Evolutionary conservation across 2,797 vertebrate species (phyloP), one percentile per base, ranked within the genome.

Genomic region (Galaxias olidus): DNA sequence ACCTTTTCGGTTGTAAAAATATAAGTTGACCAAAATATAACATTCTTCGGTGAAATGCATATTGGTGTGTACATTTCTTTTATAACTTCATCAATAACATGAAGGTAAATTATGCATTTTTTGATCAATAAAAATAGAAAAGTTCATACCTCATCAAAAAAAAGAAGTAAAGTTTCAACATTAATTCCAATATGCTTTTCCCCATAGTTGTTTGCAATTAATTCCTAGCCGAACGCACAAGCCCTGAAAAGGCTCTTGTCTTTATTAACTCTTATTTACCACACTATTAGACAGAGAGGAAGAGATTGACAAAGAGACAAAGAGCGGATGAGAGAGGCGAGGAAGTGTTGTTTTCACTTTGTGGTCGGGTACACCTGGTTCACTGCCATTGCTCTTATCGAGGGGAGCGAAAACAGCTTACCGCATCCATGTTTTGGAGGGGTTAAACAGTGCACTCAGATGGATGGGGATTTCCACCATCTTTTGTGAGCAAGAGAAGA

Each of bases 321-420:
- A 74, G 71, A 70, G 73, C 69, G 59, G 61, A 67, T 78, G 77
- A 77, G 63, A 76, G 74, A 82, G 55, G 79, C 81, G 73, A 88
- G 86, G 87, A 92, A 86, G 81, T 91, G 85, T 89, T 91, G 88
- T 90, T 89, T 85, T 71, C 65, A 76, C 83, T 85, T 75, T 93
- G 92, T 91, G 92, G 91, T 93, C 92, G 84, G 83, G 79, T 87
- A 92, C 90, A 93, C 91, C 90, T 93, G 92, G 92, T 89, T 78
- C 74, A 79, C 83, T 87, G 83, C 74, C 82, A 89, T 86, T 85
- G 82, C 79, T 89, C 83, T 92, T 88, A 90, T 88, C 82, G 80
- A 88, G 76, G 75, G 15, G 74, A 63, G 63, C 63, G 71, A 87
- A 84, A 89, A 87, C 86, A 90, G 80, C 79, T 92, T 63, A 93